Conservation (phyloP, 2,888 invertebrate species). For the Linyphia triangularis region DNA sequence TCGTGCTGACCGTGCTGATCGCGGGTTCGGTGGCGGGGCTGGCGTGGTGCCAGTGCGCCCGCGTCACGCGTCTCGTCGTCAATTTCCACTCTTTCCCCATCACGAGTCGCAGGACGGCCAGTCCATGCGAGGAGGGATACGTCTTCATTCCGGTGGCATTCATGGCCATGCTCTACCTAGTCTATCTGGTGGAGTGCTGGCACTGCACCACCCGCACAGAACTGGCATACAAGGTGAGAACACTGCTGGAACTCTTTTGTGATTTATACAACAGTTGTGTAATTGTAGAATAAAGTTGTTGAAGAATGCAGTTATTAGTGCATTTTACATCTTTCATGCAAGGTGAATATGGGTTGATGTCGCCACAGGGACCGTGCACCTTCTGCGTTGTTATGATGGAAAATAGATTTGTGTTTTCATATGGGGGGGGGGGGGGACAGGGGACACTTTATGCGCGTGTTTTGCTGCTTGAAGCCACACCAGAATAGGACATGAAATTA, state of each 20-base stretch:
- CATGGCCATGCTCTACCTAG: constrained; percentile 87
- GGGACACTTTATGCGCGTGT: no score
- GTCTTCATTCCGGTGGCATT: constrained; percentile 90
- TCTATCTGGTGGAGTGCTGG: constrained; percentile 91
- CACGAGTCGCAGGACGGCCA: constrained; percentile 84
- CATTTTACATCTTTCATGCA: background rate
- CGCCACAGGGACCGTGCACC: background rate
- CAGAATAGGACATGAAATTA: no score
- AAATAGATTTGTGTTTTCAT: no score
- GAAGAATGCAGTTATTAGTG: background rate
- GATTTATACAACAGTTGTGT: no score
- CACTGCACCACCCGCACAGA: constrained; percentile 87
- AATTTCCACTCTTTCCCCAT: constrained; percentile 85
- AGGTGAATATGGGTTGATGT: background rate
- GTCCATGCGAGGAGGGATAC: constrained; percentile 90
- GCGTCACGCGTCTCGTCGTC: constrained; percentile 85
- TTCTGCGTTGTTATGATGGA: no score
- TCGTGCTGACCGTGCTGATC: constrained; percentile 87
- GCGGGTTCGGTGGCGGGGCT: constrained; percentile 87
- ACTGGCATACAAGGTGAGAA: constrained; percentile 77
- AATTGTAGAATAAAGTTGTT: background rate
- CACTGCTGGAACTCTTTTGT: no score
- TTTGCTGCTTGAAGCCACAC: no score
- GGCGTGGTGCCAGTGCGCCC: constrained; percentile 88
- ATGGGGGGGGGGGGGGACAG: no score